Base-by-base conservation (phyloP, 2,113 vertebrate genomes). In the Leptocoma aspasia region DNA sequence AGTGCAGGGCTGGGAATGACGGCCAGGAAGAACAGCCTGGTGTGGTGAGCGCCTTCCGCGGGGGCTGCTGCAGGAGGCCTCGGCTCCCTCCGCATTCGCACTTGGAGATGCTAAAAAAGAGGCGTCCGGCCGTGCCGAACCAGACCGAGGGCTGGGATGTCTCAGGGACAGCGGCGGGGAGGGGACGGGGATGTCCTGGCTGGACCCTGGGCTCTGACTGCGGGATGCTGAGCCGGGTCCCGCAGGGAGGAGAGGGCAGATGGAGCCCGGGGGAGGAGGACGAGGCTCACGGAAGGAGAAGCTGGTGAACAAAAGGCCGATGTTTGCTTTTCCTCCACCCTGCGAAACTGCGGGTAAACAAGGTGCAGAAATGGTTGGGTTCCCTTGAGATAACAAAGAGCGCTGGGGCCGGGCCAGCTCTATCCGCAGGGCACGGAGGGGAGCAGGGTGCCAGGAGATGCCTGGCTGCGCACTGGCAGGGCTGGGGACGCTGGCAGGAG, bases 261-360 rank as follows among this genome's bases (percentile, higher is more conserved):
- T 35, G 47, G 60, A 86, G 21, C 44, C 49, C 3, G 0, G 52
- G 65, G 56, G 49, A 57, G 71, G 41, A 63, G 44, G 35, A 66
- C 2, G 19, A 39, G 41, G 64, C 13, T 56, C 33, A 3, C 2
- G 11, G 70, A 69, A 81, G 15, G 15, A 30, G 37, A 35, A 22
- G 56, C 13, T 21, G 49, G 59, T 8, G 85, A 96, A 95, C 93
- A 96, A 95, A 94, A 69, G 96, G 80, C 15, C 30, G 27, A 22
- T 95, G 90, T 97, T 97, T 97, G 89, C 81, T 56, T 93, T 93
- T 69, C 60, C 90, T 87, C 86, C 79, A 10, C 68, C 70, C 82
- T 61, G 61, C 31, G 7, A 72, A 76, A 53, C 42, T 13, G 82
- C 27, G 73, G 56, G 85, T 94, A 96, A 96, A 96, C 86, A 96